Percentiles rank a stretch among this genome's conserved stretches.
Evolutionary conservation across 2,113 vertebrate species (phyloP).

Genomic region (Etheostoma spectabile): DNA sequence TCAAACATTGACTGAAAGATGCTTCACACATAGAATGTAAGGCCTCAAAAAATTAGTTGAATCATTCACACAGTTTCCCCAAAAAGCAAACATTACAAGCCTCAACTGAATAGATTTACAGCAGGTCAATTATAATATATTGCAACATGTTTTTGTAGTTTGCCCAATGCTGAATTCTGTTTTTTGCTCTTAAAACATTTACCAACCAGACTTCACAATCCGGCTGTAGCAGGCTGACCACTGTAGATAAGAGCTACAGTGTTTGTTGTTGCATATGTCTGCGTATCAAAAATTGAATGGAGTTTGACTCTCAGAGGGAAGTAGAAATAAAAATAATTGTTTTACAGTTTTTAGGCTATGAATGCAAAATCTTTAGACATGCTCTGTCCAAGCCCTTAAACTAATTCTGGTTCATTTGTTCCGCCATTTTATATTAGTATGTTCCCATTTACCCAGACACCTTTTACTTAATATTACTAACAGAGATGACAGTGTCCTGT

Average conservation of each 20-base stretch:
- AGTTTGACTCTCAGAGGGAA: conserved; percentile 45
- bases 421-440: conserved; percentile 10
- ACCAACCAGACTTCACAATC: conserved; percentile 30
- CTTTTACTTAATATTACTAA: conserved; percentile 30
- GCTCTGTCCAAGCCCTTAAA: neutral
- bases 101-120: neutral
- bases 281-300: conserved; percentile 34
- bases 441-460: neutral
- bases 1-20: conserved; percentile 35
- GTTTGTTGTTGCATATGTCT: conserved; percentile 33
- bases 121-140: conserved; percentile 7
- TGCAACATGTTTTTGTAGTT: conserved; percentile 9
- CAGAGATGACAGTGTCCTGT: conserved; percentile 27
- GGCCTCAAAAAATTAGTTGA: neutral
- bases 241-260: conserved; percentile 50
- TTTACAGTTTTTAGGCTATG: conserved; percentile 10
- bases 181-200: conserved; percentile 10
- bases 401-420: conserved; percentile 20
- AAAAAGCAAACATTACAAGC: conserved; percentile 20
- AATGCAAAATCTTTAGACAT: neutral
- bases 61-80: conserved; percentile 17
- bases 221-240: conserved; percentile 46
- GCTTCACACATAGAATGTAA: neutral
- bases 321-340: neutral
- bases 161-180: neutral